Base-by-base conservation (phyloP, 1,140 invertebrate genomes). In the Drosophila eugracilis region DNA sequence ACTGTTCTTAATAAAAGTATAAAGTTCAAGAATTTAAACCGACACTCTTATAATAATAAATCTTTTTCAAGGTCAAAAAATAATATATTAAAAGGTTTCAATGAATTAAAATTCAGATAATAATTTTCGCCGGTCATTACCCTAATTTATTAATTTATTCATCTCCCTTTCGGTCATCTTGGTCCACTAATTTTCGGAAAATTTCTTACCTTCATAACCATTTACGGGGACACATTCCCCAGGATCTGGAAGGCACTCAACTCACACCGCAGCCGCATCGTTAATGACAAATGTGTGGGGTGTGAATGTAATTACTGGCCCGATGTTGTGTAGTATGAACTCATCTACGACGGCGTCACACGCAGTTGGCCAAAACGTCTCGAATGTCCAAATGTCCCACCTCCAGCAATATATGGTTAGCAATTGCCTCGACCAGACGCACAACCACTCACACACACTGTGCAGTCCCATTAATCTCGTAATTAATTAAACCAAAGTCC, bases 401-500 rank as follows among this genome's bases (percentile, higher is more conserved):
- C 22, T 22, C 24, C 41, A 5, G 21, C 17, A 42, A 47, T 17
- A 47, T 17, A 47, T 47, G 26, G 19, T 36, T 57, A 63, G 57
- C 70, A 74, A 55, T 74, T 78, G 62, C 72, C 71, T 63, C 54
- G 63, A 39, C 32, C 58, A 50, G 48, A 69, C 19, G 53, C 57
- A 62, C 19, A 44, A 24, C 37, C 45, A 67, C 71, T 57, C 60
- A 60, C 60, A 36, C n/a, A 67, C 50, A 75, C 48, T 32, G 59
- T 57, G 41, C 63, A 75, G 67, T 70, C 65, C 58, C 83, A 88
- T 86, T 86, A 86, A 86, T 86, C 83, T 86, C 80, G 83, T 88
- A 86, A 86, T 86, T 86, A 86, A 86, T 86, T 86, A 88, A 86
- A 88, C 78, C 83, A 88, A 86, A 86, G 78, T 86, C 83, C 83